Percentiles rank a stretch among this genome's conserved stretches.
phyloP scores from a whole-genome alignment of 1,140 invertebrate genomes.

The Phymastichus coffea region DNA sequence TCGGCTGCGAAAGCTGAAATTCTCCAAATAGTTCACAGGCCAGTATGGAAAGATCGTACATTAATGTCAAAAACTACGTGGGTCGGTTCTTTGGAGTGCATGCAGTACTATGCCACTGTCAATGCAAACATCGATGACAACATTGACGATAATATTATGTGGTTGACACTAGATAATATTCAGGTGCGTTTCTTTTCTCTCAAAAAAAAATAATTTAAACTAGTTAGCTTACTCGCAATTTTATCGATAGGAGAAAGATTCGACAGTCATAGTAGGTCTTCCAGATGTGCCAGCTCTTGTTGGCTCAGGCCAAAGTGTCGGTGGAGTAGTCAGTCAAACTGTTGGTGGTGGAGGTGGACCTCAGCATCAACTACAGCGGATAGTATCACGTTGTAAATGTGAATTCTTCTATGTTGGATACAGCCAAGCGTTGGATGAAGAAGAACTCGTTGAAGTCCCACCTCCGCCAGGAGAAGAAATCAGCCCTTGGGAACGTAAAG shows the following conservation, averaged over 20 bases:
- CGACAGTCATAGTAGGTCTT: constrained; percentile 71
- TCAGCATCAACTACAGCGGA: constrained; percentile 80
- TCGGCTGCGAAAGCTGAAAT: constrained; percentile 95
- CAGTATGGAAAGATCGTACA: constrained; percentile 87
- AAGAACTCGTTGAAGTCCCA: constrained; percentile 64
- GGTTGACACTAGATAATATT: constrained; percentile 91
- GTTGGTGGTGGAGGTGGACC: constrained; percentile 76
- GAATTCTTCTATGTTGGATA: constrained; percentile 98
- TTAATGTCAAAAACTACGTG: constrained; percentile 93
- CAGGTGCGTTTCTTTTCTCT: constrained; percentile 53
- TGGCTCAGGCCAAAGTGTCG: constrained; percentile 93
- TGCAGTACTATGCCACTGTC: constrained; percentile 99
- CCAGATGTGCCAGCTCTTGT: constrained; percentile 88
- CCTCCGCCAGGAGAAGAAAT: constrained; percentile 69
- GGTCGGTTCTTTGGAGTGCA: constrained; percentile 92
- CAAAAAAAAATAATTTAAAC: background rate
- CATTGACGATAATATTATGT: constrained; percentile 88
- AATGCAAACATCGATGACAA: constrained; percentile 77
- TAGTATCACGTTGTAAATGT: constrained; percentile 95
- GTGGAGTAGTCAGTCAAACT: constrained; percentile 89
- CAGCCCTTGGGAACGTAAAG: constrained; percentile 72
- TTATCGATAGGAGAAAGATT: constrained; percentile 75
- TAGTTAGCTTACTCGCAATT: background rate
- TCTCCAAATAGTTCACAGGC: constrained; percentile 84
- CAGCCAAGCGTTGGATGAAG: constrained; percentile 78